These are phyloP conservation scores for Perca flavescens DNA, from an alignment of 2,113 vertebrate species.

Conservation along the genomic window DNA sequence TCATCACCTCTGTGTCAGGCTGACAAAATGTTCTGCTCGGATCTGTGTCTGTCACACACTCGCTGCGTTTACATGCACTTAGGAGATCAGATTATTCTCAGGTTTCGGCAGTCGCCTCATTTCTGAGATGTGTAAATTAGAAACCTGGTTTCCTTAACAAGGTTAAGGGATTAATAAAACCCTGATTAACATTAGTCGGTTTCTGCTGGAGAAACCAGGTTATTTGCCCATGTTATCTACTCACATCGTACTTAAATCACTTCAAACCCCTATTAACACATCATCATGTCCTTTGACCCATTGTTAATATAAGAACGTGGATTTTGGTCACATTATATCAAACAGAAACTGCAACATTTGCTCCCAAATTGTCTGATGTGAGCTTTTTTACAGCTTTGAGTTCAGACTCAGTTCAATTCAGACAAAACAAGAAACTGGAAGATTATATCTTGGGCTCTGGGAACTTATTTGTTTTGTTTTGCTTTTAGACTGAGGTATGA, in stretches of 20 bases:
- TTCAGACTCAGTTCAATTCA: not conserved
- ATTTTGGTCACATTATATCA: not conserved
- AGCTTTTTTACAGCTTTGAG: not conserved
- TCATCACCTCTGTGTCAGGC: constrained; percentile 72
- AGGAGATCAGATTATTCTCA: constrained; percentile 38
- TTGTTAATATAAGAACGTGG: not conserved
- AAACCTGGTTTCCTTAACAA: constrained; percentile 13
- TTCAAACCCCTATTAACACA: not conserved
- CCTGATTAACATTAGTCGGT: not conserved
- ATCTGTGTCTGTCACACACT: constrained; percentile 46
- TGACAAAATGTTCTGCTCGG: constrained; percentile 54
- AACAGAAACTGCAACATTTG: not conserved
- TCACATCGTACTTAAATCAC: not conserved
- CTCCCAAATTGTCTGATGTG: not conserved
- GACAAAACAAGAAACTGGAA: not conserved
- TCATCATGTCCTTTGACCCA: not conserved
- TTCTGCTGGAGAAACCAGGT: not conserved
- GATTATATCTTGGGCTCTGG: not conserved
- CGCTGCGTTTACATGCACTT: constrained; percentile 36
- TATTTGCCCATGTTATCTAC: not conserved
- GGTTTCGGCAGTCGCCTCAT: constrained; percentile 21
- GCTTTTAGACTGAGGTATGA: not conserved
- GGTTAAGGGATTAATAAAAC: constrained; percentile 27
- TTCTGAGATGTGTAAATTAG: constrained; percentile 23
- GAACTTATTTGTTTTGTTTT: too few species aligned